These are phyloP conservation scores for Zeus faber DNA, from an alignment of 2,113 vertebrate species.

Conservation along the genomic window DNA sequence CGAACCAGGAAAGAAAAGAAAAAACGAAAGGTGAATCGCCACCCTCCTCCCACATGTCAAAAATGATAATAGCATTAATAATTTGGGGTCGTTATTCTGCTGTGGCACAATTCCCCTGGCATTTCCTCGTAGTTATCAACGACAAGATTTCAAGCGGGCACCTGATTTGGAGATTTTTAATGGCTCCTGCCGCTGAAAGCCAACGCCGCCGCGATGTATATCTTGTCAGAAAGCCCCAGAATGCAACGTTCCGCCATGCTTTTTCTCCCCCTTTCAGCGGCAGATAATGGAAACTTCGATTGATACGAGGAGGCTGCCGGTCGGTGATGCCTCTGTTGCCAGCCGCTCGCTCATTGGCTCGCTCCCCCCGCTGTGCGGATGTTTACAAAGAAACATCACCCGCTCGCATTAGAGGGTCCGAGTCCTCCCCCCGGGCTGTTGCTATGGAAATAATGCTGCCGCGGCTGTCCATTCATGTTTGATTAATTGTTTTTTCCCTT, in stretches of 20 bases:
- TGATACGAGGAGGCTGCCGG: slow-evolving; percentile 68
- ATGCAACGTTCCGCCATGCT: slow-evolving; percentile 48
- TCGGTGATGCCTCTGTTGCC: slow-evolving; percentile 71
- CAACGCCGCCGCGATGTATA: slow-evolving; percentile 22
- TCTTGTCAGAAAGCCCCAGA: slow-evolving; percentile 34
- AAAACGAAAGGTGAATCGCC: too few relatives aligned
- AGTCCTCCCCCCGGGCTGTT: slow-evolving; percentile 73
- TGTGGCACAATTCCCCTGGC: background rate
- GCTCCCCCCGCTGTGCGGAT: slow-evolving; percentile 62
- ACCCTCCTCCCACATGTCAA: too few relatives aligned
- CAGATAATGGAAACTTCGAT: slow-evolving; percentile 71
- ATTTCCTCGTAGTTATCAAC: slow-evolving; percentile 28
- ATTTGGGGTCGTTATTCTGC: too few relatives aligned
- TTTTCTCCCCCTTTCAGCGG: slow-evolving; percentile 53
- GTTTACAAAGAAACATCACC: slow-evolving; percentile 76
- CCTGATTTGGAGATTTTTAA: background rate
- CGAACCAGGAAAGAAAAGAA: slow-evolving; percentile 6
- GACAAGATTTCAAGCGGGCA: slow-evolving; percentile 3
- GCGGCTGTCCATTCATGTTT: slow-evolving; percentile 73
- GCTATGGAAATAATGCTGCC: slow-evolving; percentile 76
- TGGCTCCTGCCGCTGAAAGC: slow-evolving; percentile 20
- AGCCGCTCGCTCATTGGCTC: slow-evolving; percentile 62
- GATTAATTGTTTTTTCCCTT: slow-evolving; percentile 73
- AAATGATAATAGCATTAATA: too few relatives aligned
- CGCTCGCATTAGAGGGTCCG: slow-evolving; percentile 72